Percentiles rank a stretch among this genome's conserved stretches.
These are phyloP conservation scores for Tipula confusa DNA, from an alignment of 2,888 invertebrate species.

Conservation along the genomic window DNA sequence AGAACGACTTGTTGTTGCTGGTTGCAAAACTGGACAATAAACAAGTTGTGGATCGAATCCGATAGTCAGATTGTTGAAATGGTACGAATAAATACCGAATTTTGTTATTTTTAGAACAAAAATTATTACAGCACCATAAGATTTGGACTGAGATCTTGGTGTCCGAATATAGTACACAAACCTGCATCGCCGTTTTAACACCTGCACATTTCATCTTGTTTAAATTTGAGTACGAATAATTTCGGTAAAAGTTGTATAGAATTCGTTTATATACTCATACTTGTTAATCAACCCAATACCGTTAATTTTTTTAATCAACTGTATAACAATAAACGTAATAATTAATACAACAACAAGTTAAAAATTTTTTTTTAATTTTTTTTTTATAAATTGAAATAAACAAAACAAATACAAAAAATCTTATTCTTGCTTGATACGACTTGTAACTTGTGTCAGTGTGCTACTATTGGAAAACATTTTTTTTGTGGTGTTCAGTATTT, in stretches of 20 bases:
- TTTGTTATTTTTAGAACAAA: no score
- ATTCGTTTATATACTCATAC: not conserved
- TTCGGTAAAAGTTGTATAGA: no score
- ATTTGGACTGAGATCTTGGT: no score
- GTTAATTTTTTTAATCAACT: not conserved
- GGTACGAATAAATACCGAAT: no score
- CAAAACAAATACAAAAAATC: not conserved
- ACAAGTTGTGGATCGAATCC: no score
- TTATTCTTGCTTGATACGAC: not conserved
- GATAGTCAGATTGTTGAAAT: no score
- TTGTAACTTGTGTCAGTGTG: not conserved
- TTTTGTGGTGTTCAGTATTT: not conserved
- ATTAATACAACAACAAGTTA: not conserved
- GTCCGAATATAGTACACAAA: no score
- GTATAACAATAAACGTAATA: not conserved
- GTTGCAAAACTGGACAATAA: no score
- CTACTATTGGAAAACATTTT: not conserved
- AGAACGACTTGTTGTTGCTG: no score
- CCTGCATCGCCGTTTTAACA: no score
- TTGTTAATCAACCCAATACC: not conserved
- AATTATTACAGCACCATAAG: no score
- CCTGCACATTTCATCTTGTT: no score
- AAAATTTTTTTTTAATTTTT: not conserved
- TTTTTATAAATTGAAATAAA: conserved; percentile 6
- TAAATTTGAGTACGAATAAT: not conserved